These are phyloP conservation scores for Aquatica leii DNA, from an alignment of 2,888 invertebrate species.

Conservation along the genomic window DNA sequence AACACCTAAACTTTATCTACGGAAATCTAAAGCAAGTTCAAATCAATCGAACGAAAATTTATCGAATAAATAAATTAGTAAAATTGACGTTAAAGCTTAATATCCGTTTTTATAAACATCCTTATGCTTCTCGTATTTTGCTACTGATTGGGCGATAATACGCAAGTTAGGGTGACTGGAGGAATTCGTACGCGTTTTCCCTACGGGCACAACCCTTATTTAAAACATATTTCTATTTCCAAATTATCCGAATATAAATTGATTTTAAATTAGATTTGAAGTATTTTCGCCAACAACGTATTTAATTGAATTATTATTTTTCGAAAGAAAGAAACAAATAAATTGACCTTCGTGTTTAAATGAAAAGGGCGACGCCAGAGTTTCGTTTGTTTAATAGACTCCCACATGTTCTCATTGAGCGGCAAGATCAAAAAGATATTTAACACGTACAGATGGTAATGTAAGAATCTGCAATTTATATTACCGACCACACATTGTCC, in stretches of 20 bases:
- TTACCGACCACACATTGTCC: constrained; percentile 34
- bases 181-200: constrained; percentile 54
- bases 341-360: constrained; percentile 30
- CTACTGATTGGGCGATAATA: constrained; percentile 38
- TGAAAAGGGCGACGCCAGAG: constrained; percentile 31
- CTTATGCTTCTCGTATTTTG: constrained; percentile 26
- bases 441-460: constrained; percentile 41
- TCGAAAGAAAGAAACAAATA: constrained; percentile 6
- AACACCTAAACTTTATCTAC: too few relatives aligned
- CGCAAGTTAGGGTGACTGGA: constrained; percentile 55
- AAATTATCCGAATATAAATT: constrained; percentile 16
- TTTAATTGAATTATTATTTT: background rate
- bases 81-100: constrained; percentile 39
- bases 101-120: constrained; percentile 39
- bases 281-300: background rate
- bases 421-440: constrained; percentile 41
- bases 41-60: too few relatives aligned
- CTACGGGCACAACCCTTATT: constrained; percentile 53
- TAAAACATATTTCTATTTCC: constrained; percentile 57
- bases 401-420: constrained; percentile 35
- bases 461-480: constrained; percentile 45
- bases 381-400: constrained; percentile 25
- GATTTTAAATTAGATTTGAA: constrained; percentile 18
- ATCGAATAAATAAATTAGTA: constrained; percentile 27
- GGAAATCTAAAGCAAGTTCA: too few relatives aligned